phyloP scores from a whole-genome alignment of 2,888 invertebrate genomes.

The Stenchaetothrips biformis region DNA sequence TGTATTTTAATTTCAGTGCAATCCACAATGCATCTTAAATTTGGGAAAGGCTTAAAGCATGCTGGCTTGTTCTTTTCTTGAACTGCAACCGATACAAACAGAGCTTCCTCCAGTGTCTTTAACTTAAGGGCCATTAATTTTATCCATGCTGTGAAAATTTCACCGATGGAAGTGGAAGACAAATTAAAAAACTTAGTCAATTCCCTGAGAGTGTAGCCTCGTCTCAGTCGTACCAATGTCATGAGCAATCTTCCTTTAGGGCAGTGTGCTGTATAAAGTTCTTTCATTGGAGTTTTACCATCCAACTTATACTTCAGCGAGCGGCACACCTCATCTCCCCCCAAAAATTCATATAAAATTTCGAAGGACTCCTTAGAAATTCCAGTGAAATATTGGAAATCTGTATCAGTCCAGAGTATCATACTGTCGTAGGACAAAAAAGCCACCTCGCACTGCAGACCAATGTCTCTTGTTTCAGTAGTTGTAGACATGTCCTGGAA shows the following conservation, averaged over 20 bases:
- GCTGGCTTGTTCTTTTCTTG: neutral
- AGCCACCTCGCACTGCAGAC: neutral
- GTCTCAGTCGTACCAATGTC: neutral
- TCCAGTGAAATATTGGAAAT: neutral
- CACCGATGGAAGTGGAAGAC: neutral
- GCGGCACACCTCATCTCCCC: neutral
- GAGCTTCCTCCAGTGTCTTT: neutral
- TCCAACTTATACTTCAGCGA: neutral
- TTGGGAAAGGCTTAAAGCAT: slow-evolving; percentile 24
- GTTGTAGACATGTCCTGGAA: neutral
- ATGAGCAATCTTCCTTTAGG: neutral
- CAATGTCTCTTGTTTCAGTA: neutral
- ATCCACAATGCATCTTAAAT: slow-evolving; percentile 26
- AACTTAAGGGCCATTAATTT: slow-evolving; percentile 18
- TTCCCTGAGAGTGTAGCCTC: neutral
- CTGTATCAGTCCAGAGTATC: neutral
- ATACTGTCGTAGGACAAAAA: neutral
- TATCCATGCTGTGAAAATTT: slow-evolving; percentile 17
- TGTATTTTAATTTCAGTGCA: slow-evolving; percentile 25
- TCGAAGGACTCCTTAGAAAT: neutral
- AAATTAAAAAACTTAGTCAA: neutral
- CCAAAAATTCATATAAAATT: neutral
- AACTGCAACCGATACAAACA: neutral
- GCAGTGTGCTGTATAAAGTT: neutral
- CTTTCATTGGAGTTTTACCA: neutral